These are phyloP conservation scores for Andricus quercusramuli DNA, from an alignment of 2,888 invertebrate genomes.

Conservation along the genomic window DNA sequence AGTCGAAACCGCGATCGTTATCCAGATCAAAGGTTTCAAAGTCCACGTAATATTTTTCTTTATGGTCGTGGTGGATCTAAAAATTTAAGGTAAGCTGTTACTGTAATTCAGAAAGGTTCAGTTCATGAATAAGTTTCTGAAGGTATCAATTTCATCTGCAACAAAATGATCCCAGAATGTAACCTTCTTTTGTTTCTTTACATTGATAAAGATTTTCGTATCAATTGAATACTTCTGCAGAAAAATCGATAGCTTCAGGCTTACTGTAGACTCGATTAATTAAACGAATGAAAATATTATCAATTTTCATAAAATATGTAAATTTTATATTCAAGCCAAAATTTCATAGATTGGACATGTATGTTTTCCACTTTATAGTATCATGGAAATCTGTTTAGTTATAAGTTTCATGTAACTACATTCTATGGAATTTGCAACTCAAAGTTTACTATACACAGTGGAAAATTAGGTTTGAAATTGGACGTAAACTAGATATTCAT, in stretches of 20 bases:
- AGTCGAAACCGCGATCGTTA: slow-evolving; percentile 83
- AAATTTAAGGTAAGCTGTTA: slow-evolving; percentile 85
- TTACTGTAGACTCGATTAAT: too few species aligned
- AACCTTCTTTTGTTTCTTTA: too few species aligned
- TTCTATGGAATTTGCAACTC: not conserved
- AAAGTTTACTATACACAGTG: not conserved
- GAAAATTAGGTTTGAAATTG: not conserved
- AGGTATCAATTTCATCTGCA: too few species aligned
- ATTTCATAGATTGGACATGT: not conserved
- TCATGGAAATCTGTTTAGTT: not conserved
- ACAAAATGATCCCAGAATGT: too few species aligned
- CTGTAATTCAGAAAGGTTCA: too few species aligned
- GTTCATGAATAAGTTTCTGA: too few species aligned
- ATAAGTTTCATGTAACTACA: slow-evolving; percentile 6
- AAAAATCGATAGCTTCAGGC: too few species aligned
- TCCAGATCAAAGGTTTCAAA: slow-evolving; percentile 88
- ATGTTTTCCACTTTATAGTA: not conserved
- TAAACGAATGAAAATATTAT: not conserved
- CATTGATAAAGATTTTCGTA: too few species aligned
- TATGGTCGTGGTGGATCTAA: slow-evolving; percentile 91
- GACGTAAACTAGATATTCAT: not conserved
- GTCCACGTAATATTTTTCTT: slow-evolving; percentile 90
- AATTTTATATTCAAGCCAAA: not conserved
- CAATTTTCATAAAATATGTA: not conserved
- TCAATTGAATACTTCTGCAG: too few species aligned